Evolutionary conservation across 2,113 vertebrate species (phyloP), one percentile per base, ranked within the genome.

Genomic region (Grallaria varia): DNA sequence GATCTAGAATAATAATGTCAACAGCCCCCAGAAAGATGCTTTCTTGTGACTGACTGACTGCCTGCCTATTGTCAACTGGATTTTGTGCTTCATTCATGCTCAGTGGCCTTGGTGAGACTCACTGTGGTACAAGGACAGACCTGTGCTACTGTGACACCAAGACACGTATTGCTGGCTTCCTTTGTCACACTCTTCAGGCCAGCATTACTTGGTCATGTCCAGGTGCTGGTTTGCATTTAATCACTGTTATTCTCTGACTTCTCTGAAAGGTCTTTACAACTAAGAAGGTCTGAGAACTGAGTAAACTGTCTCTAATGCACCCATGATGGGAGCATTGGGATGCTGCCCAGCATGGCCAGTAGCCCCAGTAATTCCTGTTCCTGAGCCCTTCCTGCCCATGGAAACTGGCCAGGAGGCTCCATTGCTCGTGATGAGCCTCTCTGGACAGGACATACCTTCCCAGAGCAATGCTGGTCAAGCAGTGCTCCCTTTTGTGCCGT

Each of bases 1-100:
- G 95, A 95, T 97, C 92, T 88, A 84, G 75, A 97, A 95, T 96
- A 96, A 96, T 80, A 95, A 95, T 93, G 90, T 93, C 96, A 97
- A 93, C 91, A 96, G 85, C 69, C 85, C 59, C 69, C 62, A 94
- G 94, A 79, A 97, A 95, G 89, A 95, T 78, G 92, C 42, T 94
- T 92, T 72, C 74, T 56, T 92, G 67, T 77, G 71, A 89, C 39
- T 68, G 81, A 63, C 71, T 77, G 71, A 89, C 39, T 68, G 81
- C 59, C 71, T 84, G 67, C 80, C 59, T 93, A 4, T 72, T 87
- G 64, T 82, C 4, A 39, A 52, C 56, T 42, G 68, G 15, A 55
- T 94, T 94, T 93, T 39, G 35, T 75, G 50, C 23, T 88, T 80
- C 19, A 6, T 37, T 90, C 63, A 25, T 1, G 0, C 47, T 77